These are phyloP conservation scores for Radopholus similis DNA, from an alignment of 1,140 invertebrate genomes.

Conservation along the genomic window DNA sequence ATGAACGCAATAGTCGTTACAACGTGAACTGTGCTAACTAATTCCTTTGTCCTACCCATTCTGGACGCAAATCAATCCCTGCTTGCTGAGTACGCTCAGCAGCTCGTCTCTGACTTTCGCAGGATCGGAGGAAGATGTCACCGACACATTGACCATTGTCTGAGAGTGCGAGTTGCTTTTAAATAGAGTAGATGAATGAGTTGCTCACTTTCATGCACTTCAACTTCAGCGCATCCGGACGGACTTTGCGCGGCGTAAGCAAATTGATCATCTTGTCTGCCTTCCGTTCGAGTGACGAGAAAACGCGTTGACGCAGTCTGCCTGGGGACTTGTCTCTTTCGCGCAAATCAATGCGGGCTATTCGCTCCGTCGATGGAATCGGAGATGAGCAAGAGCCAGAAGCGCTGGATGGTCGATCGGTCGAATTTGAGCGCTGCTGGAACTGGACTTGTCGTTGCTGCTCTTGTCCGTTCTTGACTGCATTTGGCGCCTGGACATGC, in stretches of 20 bases:
- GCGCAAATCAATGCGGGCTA: background rate
- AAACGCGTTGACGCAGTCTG: conserved; percentile 36
- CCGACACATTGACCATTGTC: conserved; percentile 44
- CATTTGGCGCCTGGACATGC: no score
- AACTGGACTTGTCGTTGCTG: background rate
- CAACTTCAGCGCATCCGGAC: conserved; percentile 24
- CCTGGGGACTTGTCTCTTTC: background rate
- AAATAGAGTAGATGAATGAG: background rate
- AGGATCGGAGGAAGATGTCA: conserved; percentile 46
- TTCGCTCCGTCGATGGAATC: background rate
- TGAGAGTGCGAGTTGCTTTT: background rate
- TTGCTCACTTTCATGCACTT: conserved; percentile 22
- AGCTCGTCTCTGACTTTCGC: conserved; percentile 33
- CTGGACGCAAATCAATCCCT: conserved; percentile 21
- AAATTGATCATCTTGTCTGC: conserved; percentile 35
- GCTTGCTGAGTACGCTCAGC: conserved; percentile 33
- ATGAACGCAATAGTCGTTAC: conserved; percentile 21
- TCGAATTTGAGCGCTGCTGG: background rate
- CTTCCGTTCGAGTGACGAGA: conserved; percentile 42
- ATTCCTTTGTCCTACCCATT: conserved; percentile 26
- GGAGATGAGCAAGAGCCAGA: no score
- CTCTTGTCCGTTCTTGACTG: background rate
- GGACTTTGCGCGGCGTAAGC: conserved; percentile 28
- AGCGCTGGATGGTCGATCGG: background rate
- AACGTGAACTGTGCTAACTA: background rate